phyloP scores from a whole-genome alignment of 2,113 vertebrate genomes.

The Prionailurus bengalensis region DNA sequence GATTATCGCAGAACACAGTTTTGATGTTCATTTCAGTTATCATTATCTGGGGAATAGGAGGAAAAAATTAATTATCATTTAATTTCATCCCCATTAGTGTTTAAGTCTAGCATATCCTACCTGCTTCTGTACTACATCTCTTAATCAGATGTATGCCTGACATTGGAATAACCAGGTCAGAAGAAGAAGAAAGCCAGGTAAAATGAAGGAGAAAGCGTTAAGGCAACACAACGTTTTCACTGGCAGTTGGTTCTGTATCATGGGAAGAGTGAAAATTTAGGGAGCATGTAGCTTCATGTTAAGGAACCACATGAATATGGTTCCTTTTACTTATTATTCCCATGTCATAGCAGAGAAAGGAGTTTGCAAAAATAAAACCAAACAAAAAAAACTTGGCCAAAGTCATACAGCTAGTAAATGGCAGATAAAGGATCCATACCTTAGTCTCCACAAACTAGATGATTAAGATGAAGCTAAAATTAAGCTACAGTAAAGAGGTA shows the following conservation, averaged over 20 bases:
- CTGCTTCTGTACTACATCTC: not conserved
- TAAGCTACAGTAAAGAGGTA: not conserved
- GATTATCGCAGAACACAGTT: not conserved
- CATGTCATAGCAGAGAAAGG: not conserved
- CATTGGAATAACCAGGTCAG: not conserved
- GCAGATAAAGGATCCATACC: not conserved
- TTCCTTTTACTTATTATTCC: not conserved
- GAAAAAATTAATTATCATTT: constrained; percentile 5
- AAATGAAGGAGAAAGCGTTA: not conserved
- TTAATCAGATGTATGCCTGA: not conserved
- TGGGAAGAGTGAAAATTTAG: not conserved
- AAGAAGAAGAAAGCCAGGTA: not conserved
- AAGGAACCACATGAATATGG: not conserved
- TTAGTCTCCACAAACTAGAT: not conserved
- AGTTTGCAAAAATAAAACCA: not conserved
- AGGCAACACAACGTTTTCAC: not conserved
- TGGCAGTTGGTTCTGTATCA: not conserved
- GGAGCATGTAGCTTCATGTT: not conserved
- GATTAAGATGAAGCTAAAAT: not conserved
- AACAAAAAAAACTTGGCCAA: not conserved
- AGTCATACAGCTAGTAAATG: not conserved
- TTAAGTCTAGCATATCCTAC: not conserved
- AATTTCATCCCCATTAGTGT: constrained; percentile 32
- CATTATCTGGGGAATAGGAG: not conserved
- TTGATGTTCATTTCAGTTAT: constrained; percentile 7